Evolutionary conservation across 2,888 invertebrate genomes (phyloP).

Genomic region (Caenorhabditis doughertyi): DNA sequence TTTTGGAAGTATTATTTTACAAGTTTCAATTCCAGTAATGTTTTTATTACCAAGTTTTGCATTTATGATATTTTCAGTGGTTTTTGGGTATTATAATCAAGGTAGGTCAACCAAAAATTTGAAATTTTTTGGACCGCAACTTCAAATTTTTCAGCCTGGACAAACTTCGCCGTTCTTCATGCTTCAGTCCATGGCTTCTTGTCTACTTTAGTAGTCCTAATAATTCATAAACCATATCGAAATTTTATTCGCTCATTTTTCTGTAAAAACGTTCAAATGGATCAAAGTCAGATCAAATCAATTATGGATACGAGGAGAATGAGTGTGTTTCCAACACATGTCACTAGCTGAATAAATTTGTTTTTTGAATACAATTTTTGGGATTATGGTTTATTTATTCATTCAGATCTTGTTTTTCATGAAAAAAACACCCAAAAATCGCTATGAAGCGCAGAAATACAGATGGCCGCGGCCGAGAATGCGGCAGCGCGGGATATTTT

Average conservation of each 20-base stretch:
- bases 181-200: slow-evolving; percentile 45
- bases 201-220: slow-evolving; percentile 35
- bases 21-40: slow-evolving; percentile 38
- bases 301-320: slow-evolving; percentile 24
- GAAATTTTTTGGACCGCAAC: too few species aligned
- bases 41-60: slow-evolving; percentile 33
- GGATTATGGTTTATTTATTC: too few species aligned
- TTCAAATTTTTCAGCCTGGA: slow-evolving; percentile 25
- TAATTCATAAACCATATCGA: slow-evolving; percentile 52
- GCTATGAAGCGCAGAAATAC: too few species aligned
- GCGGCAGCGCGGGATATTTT: too few species aligned
- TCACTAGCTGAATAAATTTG: slow-evolving; percentile 19
- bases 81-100: slow-evolving; percentile 46
- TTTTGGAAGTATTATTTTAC: slow-evolving; percentile 40
- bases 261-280: slow-evolving; percentile 3
- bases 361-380: not conserved
- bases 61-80: slow-evolving; percentile 35
- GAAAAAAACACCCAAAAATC: too few species aligned
- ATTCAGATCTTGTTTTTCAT: too few species aligned
- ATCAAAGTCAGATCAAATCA: not conserved
- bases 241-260: slow-evolving; percentile 15
- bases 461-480: too few species aligned
- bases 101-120: too few species aligned
- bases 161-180: slow-evolving; percentile 44
- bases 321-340: slow-evolving; percentile 35